Percentiles rank a stretch among this genome's conserved stretches.
phyloP scores from a whole-genome alignment of 2,888 invertebrate genomes.

The Ectemnius continuus region DNA sequence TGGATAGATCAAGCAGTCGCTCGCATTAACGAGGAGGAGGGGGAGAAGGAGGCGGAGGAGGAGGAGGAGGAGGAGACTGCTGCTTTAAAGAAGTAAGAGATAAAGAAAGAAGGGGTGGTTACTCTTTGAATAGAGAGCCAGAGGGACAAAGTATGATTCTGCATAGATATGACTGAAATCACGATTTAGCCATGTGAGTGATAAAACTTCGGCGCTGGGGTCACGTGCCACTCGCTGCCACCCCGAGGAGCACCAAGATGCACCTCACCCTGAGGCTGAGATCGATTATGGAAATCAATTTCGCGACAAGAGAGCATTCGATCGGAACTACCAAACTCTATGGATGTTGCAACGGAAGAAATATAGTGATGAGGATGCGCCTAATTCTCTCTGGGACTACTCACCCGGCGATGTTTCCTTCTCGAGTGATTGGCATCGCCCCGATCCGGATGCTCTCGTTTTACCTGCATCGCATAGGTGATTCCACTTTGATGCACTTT shows the following conservation, averaged over 20 bases:
- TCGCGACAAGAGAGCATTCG: constrained; percentile 50
- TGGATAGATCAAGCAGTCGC: constrained; percentile 68
- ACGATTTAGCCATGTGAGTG: neutral
- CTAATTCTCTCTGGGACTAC: constrained; percentile 24
- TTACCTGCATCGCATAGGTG: constrained; percentile 21
- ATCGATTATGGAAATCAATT: constrained; percentile 21
- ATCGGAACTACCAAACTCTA: constrained; percentile 24
- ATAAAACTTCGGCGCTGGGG: neutral
- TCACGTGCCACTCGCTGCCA: neutral
- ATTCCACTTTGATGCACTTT: neutral
- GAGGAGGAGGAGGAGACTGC: neutral
- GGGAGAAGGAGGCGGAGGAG: neutral
- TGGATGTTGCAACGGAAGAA: constrained; percentile 32
- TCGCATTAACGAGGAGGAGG: constrained; percentile 7
- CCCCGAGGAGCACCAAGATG: constrained; percentile 13
- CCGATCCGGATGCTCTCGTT: constrained; percentile 17
- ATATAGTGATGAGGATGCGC: constrained; percentile 4
- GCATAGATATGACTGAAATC: too few species aligned
- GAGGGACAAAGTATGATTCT: too few species aligned
- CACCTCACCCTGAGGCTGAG: neutral
- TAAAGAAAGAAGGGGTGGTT: too few species aligned
- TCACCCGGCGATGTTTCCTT: constrained; percentile 43
- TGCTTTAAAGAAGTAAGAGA: too few species aligned
- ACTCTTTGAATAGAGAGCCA: too few species aligned
- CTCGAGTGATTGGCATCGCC: constrained; percentile 38